phyloP scores from a whole-genome alignment of 1,140 invertebrate species.

The Eumaeus atala region DNA sequence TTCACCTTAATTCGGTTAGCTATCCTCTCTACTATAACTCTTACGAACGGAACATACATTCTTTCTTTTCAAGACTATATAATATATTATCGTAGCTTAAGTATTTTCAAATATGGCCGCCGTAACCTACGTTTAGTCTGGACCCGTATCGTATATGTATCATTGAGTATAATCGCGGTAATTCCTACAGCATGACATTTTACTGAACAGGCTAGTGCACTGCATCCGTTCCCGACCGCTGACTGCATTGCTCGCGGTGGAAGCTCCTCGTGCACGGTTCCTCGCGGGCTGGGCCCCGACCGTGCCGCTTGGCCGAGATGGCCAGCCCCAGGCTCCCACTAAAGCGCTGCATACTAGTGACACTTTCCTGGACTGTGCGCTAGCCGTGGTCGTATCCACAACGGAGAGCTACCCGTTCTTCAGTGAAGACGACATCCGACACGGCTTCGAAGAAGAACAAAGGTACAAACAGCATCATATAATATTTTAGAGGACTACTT shows the following conservation, averaged over 20 bases:
- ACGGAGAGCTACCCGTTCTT: conserved; percentile 86
- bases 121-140: no score
- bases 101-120: no score
- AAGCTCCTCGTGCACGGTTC: conserved; percentile 78
- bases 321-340: conserved; percentile 66
- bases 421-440: conserved; percentile 83
- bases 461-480: conserved; percentile 29
- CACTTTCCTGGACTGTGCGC: conserved; percentile 80
- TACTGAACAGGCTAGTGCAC: conserved; percentile 68
- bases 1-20: no score
- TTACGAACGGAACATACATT: no score
- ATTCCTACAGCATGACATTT: no score
- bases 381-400: conserved; percentile 81
- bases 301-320: conserved; percentile 80
- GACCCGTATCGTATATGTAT: no score
- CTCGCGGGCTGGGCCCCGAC: conserved; percentile 69
- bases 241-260: conserved; percentile 77
- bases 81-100: no score
- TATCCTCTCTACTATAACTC: no score
- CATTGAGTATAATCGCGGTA: no score
- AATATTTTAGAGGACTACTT: neutral
- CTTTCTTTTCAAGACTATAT: no score
- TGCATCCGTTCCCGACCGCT: conserved; percentile 77
- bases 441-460: conserved; percentile 85
- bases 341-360: conserved; percentile 65